Conservation (phyloP, 2,797 vertebrate genomes). For the Synanceia verrucosa region DNA sequence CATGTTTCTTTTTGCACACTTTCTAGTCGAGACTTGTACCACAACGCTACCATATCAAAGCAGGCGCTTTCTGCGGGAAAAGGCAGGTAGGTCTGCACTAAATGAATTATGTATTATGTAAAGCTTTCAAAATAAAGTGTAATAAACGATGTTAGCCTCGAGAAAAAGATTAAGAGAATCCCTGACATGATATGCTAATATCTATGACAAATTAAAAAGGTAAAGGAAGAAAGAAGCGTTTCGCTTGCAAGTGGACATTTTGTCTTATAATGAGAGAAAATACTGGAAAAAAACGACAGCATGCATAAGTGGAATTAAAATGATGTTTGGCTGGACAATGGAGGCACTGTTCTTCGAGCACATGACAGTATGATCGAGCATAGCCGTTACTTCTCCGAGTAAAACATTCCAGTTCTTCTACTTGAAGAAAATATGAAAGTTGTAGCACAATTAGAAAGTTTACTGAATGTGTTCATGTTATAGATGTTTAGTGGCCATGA, state of each 20-base stretch:
- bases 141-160: slow-evolving; percentile 38
- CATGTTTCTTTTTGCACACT: slow-evolving; percentile 31
- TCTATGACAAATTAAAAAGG: slow-evolving; percentile 35
- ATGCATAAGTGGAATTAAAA: slow-evolving; percentile 38
- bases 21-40: slow-evolving; percentile 35
- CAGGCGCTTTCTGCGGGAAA: slow-evolving; percentile 21
- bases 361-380: slow-evolving; percentile 12
- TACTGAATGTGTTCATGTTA: slow-evolving; percentile 14
- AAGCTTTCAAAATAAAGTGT: slow-evolving; percentile 42
- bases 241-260: slow-evolving; percentile 23
- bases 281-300: slow-evolving; percentile 9
- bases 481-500: background rate
- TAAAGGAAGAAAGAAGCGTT: slow-evolving; percentile 18
- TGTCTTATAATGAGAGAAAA: slow-evolving; percentile 17
- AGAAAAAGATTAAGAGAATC: slow-evolving; percentile 35
- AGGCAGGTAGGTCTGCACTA: slow-evolving; percentile 21
- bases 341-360: slow-evolving; percentile 25
- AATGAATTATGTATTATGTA: slow-evolving; percentile 53
- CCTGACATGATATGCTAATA: slow-evolving; percentile 42
- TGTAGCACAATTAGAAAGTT: slow-evolving; percentile 19
- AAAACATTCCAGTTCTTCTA: slow-evolving; percentile 17
- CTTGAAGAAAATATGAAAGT: slow-evolving; percentile 14
- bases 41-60: slow-evolving; percentile 12
- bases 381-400: slow-evolving; percentile 19
- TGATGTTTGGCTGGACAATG: slow-evolving; percentile 30